Base-by-base conservation (phyloP, 2,888 invertebrate species). In the Chrysopilus asiliformis region DNA sequence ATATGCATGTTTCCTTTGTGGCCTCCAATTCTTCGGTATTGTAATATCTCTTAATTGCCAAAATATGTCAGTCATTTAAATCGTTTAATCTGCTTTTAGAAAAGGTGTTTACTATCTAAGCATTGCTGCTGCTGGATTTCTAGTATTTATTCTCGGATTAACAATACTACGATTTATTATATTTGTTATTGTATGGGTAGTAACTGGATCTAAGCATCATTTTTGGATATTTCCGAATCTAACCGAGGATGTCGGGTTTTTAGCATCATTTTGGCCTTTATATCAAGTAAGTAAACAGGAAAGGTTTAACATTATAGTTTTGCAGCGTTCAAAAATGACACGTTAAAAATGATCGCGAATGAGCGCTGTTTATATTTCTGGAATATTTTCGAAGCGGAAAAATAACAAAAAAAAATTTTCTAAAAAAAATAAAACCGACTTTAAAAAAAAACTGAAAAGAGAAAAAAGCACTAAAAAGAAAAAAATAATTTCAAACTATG, bases 211-310 rank as follows among this genome's bases (percentile, higher is more conserved):
- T 4, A 75, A 82, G 51, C 86, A 95, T 60, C 91, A 95, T 57
- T 72, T 99, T 46, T 98, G 98, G 97, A 73, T 99, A 45, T 72
- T 99, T 51, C 98, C 98, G n/a, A 99, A 99, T 67, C 70, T 99
- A 28, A 94, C 94, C 0, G 98, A 97, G 64, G 98, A 99, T 57
- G 97, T 97, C 18, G 95, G 98, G 35, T 93, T 99, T 71, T 82
- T 97, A 47, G 95, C 95, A 6, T 97, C 95, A 0, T 98, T 98
- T 68, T 90, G 91, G 83, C 98, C 98, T 3, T 68, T 94, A 1
- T 95, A 94, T 64, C 81, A 85, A 66, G 87, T 85, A 56, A 40
- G 28, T 32, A 14, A 22, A 22, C 7, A 8, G 10, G 10, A 22
- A 8, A 22, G 10, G 10, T 22, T 8, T 7, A 22, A 24, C 29